These are phyloP conservation scores for Tupiocoris notatus DNA, from an alignment of 2,888 invertebrate species.

Conservation along the genomic window DNA sequence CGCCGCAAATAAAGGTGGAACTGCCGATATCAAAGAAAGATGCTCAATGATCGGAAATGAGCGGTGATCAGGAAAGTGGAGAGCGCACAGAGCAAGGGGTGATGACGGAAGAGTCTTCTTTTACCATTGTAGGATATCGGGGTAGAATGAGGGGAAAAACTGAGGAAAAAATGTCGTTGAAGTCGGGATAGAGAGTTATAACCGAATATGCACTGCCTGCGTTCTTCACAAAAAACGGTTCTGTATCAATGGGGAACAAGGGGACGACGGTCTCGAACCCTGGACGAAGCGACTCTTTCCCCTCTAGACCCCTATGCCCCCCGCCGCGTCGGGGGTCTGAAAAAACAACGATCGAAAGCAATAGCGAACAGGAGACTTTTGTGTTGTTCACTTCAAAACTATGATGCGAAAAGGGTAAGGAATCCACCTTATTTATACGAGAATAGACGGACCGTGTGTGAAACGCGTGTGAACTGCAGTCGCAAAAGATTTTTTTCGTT, in stretches of 20 bases:
- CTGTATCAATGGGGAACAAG: neutral
- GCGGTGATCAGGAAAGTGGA: slow-evolving; percentile 1
- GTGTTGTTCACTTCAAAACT: neutral
- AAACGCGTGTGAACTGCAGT: slow-evolving; percentile 4
- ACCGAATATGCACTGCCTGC: neutral
- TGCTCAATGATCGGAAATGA: neutral
- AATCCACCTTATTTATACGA: neutral
- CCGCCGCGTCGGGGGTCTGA: neutral
- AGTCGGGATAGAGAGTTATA: neutral
- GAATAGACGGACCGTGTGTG: neutral
- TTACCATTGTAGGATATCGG: neutral
- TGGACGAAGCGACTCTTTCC: neutral
- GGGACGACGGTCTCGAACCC: too few relatives aligned
- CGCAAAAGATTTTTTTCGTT: neutral
- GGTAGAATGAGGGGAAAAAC: neutral
- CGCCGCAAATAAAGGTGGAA: slow-evolving; percentile 33
- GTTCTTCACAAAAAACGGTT: neutral
- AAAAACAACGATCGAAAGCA: slow-evolving; percentile 6
- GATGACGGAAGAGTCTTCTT: slow-evolving; percentile 6
- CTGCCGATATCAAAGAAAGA: slow-evolving; percentile 2
- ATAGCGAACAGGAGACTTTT: neutral
- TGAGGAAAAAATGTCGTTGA: neutral
- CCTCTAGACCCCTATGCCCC: neutral
- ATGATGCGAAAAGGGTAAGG: neutral
- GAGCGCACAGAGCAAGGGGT: neutral